A percentile compares a stretch with the other conserved stretches of the same genome.
Conservation (phyloP, 2,888 invertebrate species). For the Adineta ricciae region DNA sequence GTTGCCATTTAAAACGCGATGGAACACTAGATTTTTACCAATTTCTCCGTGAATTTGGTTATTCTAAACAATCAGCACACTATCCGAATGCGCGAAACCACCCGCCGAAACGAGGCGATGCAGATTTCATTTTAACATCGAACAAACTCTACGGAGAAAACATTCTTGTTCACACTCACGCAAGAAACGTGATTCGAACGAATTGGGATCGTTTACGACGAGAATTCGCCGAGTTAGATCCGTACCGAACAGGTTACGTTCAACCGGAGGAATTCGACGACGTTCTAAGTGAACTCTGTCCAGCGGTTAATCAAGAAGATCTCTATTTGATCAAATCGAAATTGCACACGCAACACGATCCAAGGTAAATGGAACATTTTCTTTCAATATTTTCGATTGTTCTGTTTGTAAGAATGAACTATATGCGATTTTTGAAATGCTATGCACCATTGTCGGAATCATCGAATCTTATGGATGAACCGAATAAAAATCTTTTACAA, state of each 20-base stretch:
- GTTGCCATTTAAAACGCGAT: conserved; percentile 48
- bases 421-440: conserved; percentile 47
- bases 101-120: conserved; percentile 46
- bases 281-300: conserved; percentile 45
- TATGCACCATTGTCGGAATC: conserved; percentile 38
- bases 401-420: conserved; percentile 41
- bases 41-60: conserved; percentile 49
- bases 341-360: conserved; percentile 41
- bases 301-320: conserved; percentile 45
- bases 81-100: conserved; percentile 47
- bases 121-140: conserved; percentile 46
- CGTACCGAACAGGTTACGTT: conserved; percentile 45
- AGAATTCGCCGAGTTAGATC: conserved; percentile 47
- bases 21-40: conserved; percentile 45
- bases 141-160: conserved; percentile 47
- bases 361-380: conserved; percentile 39
- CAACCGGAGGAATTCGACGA: conserved; percentile 45
- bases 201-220: conserved; percentile 41
- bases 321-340: conserved; percentile 40
- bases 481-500: background rate
- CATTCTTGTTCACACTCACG: conserved; percentile 46
- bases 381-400: conserved; percentile 15
- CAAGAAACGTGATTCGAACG: background rate
- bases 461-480: background rate
- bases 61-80: conserved; percentile 44